phyloP scores from a whole-genome alignment of 2,113 vertebrate genomes.

The Nipponia nippon region DNA sequence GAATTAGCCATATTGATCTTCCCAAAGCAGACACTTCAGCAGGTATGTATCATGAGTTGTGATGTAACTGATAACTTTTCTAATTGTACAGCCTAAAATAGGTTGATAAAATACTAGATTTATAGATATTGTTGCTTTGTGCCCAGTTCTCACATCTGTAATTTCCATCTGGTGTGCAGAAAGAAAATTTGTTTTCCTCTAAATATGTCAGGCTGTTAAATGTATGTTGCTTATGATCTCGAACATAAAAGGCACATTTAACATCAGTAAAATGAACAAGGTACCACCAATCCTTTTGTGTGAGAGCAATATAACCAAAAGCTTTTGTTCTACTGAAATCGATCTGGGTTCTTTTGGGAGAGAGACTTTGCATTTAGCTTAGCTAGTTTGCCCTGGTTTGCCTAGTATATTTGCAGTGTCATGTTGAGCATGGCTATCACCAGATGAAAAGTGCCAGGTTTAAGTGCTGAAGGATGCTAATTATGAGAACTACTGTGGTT shows the following conservation, averaged over 20 bases:
- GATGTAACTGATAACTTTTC: slow-evolving; percentile 32
- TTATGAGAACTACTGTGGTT: background rate
- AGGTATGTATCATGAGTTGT: background rate
- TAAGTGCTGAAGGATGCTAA: background rate
- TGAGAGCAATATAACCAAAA: background rate
- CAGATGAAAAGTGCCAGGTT: background rate
- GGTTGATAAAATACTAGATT: slow-evolving; percentile 15
- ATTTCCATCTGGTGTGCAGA: slow-evolving; percentile 51
- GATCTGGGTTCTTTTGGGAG: background rate
- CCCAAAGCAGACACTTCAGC: background rate
- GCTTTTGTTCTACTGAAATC: background rate
- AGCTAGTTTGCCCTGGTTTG: background rate
- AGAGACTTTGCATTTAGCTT: background rate
- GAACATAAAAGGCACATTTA: background rate
- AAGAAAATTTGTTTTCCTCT: slow-evolving; percentile 54
- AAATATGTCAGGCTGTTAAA: slow-evolving; percentile 16
- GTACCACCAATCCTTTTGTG: background rate
- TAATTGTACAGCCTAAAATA: slow-evolving; percentile 34
- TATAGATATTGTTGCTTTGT: slow-evolving; percentile 32
- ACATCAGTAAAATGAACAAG: background rate
- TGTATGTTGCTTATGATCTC: slow-evolving; percentile 7
- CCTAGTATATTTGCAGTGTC: background rate
- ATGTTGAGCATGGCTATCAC: background rate
- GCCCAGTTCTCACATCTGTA: background rate
- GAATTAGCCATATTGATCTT: background rate